Base-by-base conservation (phyloP, 2,888 invertebrate species). In the Meiosimyza platycephala region DNA sequence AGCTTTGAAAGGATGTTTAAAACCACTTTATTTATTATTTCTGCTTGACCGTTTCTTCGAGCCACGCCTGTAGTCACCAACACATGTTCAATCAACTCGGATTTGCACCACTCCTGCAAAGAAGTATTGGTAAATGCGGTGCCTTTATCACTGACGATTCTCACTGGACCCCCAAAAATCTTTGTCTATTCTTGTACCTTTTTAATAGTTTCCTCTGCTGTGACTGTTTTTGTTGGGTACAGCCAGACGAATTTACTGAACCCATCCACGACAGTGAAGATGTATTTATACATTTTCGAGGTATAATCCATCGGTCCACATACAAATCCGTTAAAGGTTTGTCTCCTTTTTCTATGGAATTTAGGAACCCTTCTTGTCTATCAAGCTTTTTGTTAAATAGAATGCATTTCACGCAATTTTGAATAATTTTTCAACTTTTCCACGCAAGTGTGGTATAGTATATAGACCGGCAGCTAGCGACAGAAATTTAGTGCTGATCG, bases 211-310 rank as follows among this genome's bases (percentile, higher is more conserved):
- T n/a, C n/a, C n/a, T n/a, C n/a, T n/a, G n/a, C 18, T 28, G 54
- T 11, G 3, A 55, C 33, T 18, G 57, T 40, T 40, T 68, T 57
- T 50, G 68, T 68, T n/a, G 68, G 68, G 47, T 47, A 59, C 9
- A 68, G 33, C 68, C 68, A 68, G 7, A 50, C 50, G 18, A 68
- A 68, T 50, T 68, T 68, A 18, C 47, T 57, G 12, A 68, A 68
- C 40, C 57, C 59, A 50, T 68, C 57, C 6, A 55, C 48, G 12
- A 68, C 16, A 13, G 55, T 57, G 2, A 68, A n/a, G n/a, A 68
- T 57, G 16, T 68, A 15, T 68, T 68, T 68, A 16, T 68, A 68
- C 22, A 47, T 33, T 28, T 68, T 68, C 15, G 68, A 12, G 9
- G 68, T 68, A n/a, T 57, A 16, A 48, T 68, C 68, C 59, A 68